Evolutionary conservation across 1,140 invertebrate genomes (phyloP), one percentile per base, ranked within the genome.

Genomic region (Cotesia vestalis): DNA sequence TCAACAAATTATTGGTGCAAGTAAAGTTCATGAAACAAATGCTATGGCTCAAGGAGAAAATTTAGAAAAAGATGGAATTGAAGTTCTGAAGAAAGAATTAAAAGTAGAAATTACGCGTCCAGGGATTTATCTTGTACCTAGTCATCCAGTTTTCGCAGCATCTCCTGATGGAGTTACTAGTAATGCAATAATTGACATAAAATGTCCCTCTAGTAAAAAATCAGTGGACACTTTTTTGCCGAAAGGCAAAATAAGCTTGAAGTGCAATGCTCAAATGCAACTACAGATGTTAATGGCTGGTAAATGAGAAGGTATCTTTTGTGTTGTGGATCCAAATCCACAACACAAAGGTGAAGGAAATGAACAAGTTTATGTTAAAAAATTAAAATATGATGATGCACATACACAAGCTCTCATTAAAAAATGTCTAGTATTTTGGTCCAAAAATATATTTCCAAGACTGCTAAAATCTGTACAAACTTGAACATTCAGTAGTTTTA

Each of bases 11-110:
- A 66, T 85, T 17, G 81, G 79, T 53, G 81, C 35, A n/a, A 62
- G 35, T 59, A 69, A 84, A 76, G 52, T 79, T 1, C 72, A 66
- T 20, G 78, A 80, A 57, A 82, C 80, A 17, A 69, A 17, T 63
- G 77, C 77, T 34, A 84, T 85, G 71, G n/a, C 71, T 73, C 59
- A 81, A 63, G 82, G 83, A 34, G 80, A 70, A 76, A 51, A 17
- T 6, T 76, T 86, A 14, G 80, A 85, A 78, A 73, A 75, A 51
- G 4, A 75, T 73, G 82, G 83, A 63, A 14, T 81, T 2, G 71
- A 73, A 73, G 67, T 69, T 20, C n/a, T 78, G 5, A 11, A 72
- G 67, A 40, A 55, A 62, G 70, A 62, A 46, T 40, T 66, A 27
- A 60, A 72, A 57, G 14, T 68, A 64, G 38, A 71, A 60, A 55